These are phyloP conservation scores for Brenthis hecate DNA, from an alignment of 2,888 invertebrate genomes.

Conservation along the genomic window DNA sequence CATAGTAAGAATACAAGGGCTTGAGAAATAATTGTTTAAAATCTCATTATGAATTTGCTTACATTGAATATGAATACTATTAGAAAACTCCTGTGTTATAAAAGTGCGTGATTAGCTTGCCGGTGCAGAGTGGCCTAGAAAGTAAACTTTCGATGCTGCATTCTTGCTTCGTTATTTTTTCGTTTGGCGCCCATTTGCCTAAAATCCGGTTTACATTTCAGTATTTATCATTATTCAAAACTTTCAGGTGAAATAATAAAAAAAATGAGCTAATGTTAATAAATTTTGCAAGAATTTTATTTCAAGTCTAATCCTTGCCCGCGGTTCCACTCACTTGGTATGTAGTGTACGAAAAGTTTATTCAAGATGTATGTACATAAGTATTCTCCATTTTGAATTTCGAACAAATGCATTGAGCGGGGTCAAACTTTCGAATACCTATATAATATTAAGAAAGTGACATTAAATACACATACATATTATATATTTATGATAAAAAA, in stretches of 20 bases:
- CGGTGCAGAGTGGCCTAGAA: slow-evolving; percentile 72
- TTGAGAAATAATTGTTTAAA: neutral
- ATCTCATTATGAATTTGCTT: slow-evolving; percentile 14
- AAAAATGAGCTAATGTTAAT: neutral
- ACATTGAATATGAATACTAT: slow-evolving; percentile 46
- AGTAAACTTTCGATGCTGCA: slow-evolving; percentile 71
- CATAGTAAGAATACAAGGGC: no score
- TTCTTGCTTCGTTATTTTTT: slow-evolving; percentile 47
- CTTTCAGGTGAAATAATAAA: neutral
- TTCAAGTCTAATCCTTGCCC: no score
- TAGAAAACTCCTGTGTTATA: slow-evolving; percentile 67
- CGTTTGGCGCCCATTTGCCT: slow-evolving; percentile 48
- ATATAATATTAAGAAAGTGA: no score
- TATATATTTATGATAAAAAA: no score
- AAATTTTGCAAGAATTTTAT: no score
- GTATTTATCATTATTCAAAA: slow-evolving; percentile 1
- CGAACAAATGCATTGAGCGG: no score
- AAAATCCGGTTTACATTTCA: slow-evolving; percentile 71
- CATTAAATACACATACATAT: no score
- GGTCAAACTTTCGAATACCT: no score
- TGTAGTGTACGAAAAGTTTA: no score
- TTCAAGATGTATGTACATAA: no score
- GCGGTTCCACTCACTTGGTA: no score
- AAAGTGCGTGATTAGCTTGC: slow-evolving; percentile 73
- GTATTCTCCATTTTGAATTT: no score